Evolutionary conservation across 2,797 vertebrate genomes (phyloP), one percentile per base, ranked within the genome.

Genomic region (Botia kubotai): DNA sequence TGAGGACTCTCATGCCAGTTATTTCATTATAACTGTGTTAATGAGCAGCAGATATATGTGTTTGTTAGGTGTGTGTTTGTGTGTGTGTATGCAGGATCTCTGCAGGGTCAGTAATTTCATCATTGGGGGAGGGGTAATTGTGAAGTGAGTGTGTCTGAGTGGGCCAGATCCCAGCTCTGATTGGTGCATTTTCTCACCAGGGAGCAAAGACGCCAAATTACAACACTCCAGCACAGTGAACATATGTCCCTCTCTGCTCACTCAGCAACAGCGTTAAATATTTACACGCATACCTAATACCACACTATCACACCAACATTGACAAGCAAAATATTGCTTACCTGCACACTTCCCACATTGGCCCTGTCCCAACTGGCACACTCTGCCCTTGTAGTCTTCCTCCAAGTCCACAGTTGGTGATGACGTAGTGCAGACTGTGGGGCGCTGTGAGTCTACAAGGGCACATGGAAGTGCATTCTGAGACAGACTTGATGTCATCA

Each of bases 221-320:
- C 78, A 73, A 73, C 72, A 57, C 79, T 85, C 81, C 82, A 83
- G 62, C 72, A 72, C 21, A 19, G 23, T 53, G 68, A 62, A 52
- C 77, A 71, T 72, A 65, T 8, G 26, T 62, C 43, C 62, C 67
- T 62, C 90, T 88, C 87, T 92, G 91, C 93, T 90, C 90, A 90
- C 91, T 93, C 92, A 93, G 92, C 92, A 92, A 87, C 89, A 88
- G 89, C 86, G 90, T 92, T 93, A 93, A 88, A 87, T 87, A 71
- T 79, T 89, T 88, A 89, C 92, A 88, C 87, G 90, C 70, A 67
- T 39, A 62, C 53, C 60, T 60, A 57, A 60, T 50, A 43, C 29
- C 53, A 58, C 62, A 46, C 62, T 50, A 43, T 19, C 53, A 58
- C 62, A 46, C 62, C 39, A 39, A 60, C 50, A 57, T 81, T 68